phyloP scores from a whole-genome alignment of 2,113 vertebrate genomes.

The Thamnophis sirtalis region DNA sequence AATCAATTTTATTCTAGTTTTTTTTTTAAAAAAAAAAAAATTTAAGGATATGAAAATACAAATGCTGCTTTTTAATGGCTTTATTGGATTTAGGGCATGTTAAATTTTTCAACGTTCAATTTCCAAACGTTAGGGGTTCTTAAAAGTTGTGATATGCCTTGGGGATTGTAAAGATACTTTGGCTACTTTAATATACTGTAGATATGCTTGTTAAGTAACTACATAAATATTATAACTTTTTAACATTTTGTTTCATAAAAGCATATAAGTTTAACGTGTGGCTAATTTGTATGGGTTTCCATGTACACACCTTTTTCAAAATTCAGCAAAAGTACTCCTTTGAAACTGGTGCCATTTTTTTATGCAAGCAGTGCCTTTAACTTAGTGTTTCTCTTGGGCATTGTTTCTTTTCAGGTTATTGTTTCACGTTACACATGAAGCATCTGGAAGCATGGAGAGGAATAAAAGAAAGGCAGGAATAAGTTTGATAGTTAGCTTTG shows the following conservation, averaged over 20 bases:
- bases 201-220: too few relatives aligned
- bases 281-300: not conserved
- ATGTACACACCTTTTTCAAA: not conserved
- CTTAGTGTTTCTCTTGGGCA: rapidly evolving
- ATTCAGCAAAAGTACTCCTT: not conserved
- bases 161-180: too few relatives aligned
- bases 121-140: too few relatives aligned
- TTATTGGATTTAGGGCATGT: not conserved
- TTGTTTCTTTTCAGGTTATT: not conserved
- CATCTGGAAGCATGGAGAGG: not conserved
- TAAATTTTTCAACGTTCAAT: too few relatives aligned
- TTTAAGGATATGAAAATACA: not conserved
- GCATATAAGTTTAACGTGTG: not conserved
- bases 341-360: not conserved
- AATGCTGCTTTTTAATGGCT: not conserved
- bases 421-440: not conserved
- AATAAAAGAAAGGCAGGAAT: not conserved
- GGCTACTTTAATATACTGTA: too few relatives aligned
- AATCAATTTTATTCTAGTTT: not conserved
- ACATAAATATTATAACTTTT: too few relatives aligned
- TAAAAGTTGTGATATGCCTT: too few relatives aligned
- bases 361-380: not conserved
- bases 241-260: too few relatives aligned
- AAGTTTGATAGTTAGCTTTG: not conserved
- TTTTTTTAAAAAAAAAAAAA: not conserved